These are phyloP conservation scores for Campoletis raptor DNA, from an alignment of 2,888 invertebrate genomes.

Conservation along the genomic window DNA sequence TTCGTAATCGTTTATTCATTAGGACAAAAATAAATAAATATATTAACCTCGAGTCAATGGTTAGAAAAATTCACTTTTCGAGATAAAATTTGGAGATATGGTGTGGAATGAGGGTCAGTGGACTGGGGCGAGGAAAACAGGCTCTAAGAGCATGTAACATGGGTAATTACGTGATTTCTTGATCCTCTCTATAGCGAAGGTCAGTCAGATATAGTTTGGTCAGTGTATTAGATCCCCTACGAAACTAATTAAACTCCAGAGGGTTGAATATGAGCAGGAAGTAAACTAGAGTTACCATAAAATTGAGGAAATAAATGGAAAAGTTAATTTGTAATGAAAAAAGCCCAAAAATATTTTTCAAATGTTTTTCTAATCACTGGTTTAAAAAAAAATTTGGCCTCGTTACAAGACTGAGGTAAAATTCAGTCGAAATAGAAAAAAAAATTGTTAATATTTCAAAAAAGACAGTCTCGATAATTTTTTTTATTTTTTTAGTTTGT, in stretches of 20 bases:
- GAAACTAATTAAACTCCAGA: constrained; percentile 20
- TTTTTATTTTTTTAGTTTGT: not conserved
- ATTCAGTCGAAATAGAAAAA: not conserved
- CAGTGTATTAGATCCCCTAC: constrained; percentile 3
- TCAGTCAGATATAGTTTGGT: constrained; percentile 21
- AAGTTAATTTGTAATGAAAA: not conserved
- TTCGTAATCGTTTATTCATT: constrained; percentile 2
- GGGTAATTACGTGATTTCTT: constrained; percentile 23
- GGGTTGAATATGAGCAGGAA: not conserved
- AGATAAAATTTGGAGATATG: constrained; percentile 1
- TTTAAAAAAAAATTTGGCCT: not conserved
- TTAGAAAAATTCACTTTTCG: constrained; percentile 48
- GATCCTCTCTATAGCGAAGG: constrained; percentile 4
- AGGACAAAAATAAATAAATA: not conserved
- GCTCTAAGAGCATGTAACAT: constrained; percentile 5
- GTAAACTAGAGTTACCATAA: not conserved
- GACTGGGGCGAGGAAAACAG: constrained; percentile 8
- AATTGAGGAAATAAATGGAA: not conserved
- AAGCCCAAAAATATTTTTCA: not conserved
- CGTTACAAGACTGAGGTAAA: not conserved
- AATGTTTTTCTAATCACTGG: too few species aligned
- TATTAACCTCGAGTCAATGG: constrained; percentile 23
- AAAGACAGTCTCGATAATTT: not conserved
- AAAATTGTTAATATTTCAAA: not conserved
- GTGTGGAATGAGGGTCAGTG: not conserved